Evolutionary conservation across 2,888 invertebrate species (phyloP), one percentile per base, ranked within the genome.

Genomic region (Dryococelus australis): DNA sequence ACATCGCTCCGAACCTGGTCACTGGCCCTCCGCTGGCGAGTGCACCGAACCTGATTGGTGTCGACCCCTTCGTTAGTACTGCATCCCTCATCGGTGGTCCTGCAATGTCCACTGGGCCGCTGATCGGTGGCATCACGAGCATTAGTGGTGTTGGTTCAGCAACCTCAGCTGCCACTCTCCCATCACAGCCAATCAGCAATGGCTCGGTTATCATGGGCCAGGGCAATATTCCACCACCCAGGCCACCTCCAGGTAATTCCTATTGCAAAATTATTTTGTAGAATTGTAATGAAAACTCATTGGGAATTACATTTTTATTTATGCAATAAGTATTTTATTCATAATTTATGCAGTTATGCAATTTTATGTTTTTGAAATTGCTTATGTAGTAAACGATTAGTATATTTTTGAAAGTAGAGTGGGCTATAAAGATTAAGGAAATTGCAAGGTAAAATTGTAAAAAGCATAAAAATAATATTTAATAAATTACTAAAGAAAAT

Each of bases 11-110:
- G 94, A 89, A 93, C 4, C 27, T 43, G 79, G 81, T 51, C 81
- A 35, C 81, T 20, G 78, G 81, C 13, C 35, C 47, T 35, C 43
- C 94, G 27, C 94, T 94, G 43, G 94, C 95, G 8, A 47, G 47
- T 6, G 47, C 8, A 92, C 95, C 85, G 94, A 94, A 90, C 94
- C 94, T 13, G 93, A 93, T 92, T 94, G 92, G 24, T 47, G 85
- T 88, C 16, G 78, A 88, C 47, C 47, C 86, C 20, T 89, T 90
- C 47, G 89, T 85, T 35, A 89, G 88, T 84, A 47, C 87, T 13
- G 87, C 89, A 10, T 87, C 87, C 78, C 86, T 87, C 53, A 5
- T 47, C 16, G 47, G 47, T 6, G 47, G 47, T 16, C 47, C 47
- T 47, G 47, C 47, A 6, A 47, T 47, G 47, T 47, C 47, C 16